Evolutionary conservation across 1,140 invertebrate genomes (phyloP).

Genomic region (Drosophila baimaii): DNA sequence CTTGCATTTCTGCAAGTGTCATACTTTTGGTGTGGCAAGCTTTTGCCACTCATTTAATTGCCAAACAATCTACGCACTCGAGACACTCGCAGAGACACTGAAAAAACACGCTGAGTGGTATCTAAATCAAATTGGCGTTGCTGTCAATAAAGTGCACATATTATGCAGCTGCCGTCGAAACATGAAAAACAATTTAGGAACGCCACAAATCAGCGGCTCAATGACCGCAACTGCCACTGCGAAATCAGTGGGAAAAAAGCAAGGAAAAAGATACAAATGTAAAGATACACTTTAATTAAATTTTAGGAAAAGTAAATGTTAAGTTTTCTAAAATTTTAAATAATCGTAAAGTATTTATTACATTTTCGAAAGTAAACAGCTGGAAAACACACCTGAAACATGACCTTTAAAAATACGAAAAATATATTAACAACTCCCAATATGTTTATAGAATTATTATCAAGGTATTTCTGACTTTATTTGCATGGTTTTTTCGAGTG

Average conservation of each 20-base stretch:
- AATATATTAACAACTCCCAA: too few relatives aligned
- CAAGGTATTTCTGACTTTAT: not conserved
- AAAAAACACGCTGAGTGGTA: conserved; percentile 28
- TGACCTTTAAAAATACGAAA: too few relatives aligned
- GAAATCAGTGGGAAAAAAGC: conserved; percentile 17
- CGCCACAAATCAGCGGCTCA: conserved; percentile 79
- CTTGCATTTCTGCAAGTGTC: not conserved
- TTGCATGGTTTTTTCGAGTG: not conserved
- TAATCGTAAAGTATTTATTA: not conserved
- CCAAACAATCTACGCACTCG: conserved; percentile 47
- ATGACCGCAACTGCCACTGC: conserved; percentile 66
- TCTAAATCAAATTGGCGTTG: conserved; percentile 58
- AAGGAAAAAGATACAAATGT: conserved; percentile 39
- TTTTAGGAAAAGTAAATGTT: not conserved
- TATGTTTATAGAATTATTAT: too few relatives aligned
- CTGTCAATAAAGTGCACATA: conserved; percentile 72
- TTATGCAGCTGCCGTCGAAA: conserved; percentile 77
- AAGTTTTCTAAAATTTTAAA: too few relatives aligned
- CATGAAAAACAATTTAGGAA: conserved; percentile 82
- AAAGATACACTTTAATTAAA: conserved; percentile 7
- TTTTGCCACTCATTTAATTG: conserved; percentile 35
- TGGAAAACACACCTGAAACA: not conserved
- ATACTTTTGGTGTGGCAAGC: conserved; percentile 8
- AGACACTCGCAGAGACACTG: conserved; percentile 22
- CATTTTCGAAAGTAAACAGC: not conserved